Evolutionary conservation across 2,797 vertebrate species (phyloP).

Genomic region (Protosalanx chinensis): DNA sequence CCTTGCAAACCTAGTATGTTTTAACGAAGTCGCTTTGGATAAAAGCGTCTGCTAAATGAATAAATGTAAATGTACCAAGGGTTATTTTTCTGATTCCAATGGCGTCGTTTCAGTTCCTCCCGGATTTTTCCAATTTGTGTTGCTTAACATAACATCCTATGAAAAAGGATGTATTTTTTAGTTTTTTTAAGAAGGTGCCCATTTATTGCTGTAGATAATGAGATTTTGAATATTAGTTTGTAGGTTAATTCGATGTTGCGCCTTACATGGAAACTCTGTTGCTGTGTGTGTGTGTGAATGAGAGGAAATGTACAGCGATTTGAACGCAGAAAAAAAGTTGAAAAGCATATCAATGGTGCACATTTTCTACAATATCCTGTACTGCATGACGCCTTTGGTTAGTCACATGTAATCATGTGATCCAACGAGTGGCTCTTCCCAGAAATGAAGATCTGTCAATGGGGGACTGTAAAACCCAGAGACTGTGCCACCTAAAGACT

Average conservation of each 20-base stretch:
- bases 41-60: no score
- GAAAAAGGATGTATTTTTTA: conserved; percentile 33
- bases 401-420: conserved; percentile 56
- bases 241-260: no score
- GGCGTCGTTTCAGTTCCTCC: conserved; percentile 51
- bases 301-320: no score
- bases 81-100: no score
- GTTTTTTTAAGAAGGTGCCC: conserved; percentile 47
- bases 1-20: no score
- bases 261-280: no score
- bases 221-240: no score
- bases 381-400: conserved; percentile 53
- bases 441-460: conserved; percentile 24
- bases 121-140: neutral
- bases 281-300: no score
- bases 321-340: no score
- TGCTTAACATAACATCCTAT: conserved; percentile 17
- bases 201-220: conserved; percentile 38
- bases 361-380: conserved; percentile 30
- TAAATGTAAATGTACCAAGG: no score
- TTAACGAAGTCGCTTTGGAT: no score
- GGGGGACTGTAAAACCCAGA: conserved; percentile 1
- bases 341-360: no score
- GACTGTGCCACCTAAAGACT: conserved; percentile 36
- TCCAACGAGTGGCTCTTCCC: conserved; percentile 49